Conservation (phyloP, 2,888 invertebrate species). For the Leptopilina myrica region DNA sequence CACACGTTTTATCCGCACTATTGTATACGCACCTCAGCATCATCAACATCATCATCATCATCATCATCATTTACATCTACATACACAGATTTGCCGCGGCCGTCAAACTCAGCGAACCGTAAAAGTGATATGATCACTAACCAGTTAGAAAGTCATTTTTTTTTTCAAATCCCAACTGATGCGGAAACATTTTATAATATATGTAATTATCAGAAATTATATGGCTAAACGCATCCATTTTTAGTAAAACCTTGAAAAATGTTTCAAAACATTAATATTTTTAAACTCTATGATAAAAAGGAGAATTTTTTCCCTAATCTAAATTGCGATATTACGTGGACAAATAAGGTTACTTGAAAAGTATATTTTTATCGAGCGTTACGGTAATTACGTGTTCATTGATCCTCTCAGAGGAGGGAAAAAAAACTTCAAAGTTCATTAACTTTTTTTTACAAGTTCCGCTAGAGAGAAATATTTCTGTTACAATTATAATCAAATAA, state of each 20-base stretch:
- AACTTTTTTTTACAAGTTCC: no score
- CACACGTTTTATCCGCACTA: slow-evolving; percentile 32
- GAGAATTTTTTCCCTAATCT: no score
- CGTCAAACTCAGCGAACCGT: slow-evolving; percentile 31
- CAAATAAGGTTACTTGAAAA: no score
- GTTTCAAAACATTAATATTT: no score
- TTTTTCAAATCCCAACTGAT: neutral
- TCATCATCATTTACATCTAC: neutral
- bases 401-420: no score
- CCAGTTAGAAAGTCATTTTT: slow-evolving; percentile 36
- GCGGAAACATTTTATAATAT: slow-evolving; percentile 28
- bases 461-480: no score
- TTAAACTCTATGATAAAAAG: no score
- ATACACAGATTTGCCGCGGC: slow-evolving; percentile 14
- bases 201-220: slow-evolving; percentile 22
- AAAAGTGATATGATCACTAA: slow-evolving; percentile 38
- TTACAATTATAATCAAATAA: neutral
- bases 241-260: neutral
- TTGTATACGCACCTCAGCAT: neutral
- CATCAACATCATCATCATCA: slow-evolving; percentile 11
- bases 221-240: neutral
- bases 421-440: no score
- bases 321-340: no score
- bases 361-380: no score
- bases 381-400: no score